Evolutionary conservation across 2,113 vertebrate species (phyloP).

Genomic region (Argyrosomus japonicus): DNA sequence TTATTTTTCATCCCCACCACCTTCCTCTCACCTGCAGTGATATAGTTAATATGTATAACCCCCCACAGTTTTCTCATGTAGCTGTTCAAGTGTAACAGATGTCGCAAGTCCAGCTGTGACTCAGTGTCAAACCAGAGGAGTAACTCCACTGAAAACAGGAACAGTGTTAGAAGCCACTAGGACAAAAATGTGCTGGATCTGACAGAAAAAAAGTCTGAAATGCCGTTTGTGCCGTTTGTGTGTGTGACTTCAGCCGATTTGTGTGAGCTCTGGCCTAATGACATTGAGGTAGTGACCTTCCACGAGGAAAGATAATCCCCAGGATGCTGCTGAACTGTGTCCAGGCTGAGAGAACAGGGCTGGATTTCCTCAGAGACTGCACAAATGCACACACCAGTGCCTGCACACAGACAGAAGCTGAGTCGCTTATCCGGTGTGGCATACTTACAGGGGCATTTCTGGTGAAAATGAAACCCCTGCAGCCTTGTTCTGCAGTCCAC

Average conservation of each 20-base stretch:
- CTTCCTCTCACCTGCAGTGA: conserved; percentile 27
- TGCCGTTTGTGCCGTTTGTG: conserved; percentile 14
- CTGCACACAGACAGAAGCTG: conserved; percentile 19
- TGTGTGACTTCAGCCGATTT: conserved; percentile 20
- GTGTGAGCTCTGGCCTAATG: conserved; percentile 61
- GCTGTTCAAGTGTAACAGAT: conserved; percentile 83
- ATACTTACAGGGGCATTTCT: conserved; percentile 37
- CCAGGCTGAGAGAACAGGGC: conserved; percentile 35
- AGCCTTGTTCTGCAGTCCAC: conserved; percentile 43
- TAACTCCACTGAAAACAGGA: not conserved
- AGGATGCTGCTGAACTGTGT: conserved; percentile 66
- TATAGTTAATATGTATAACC: conserved; percentile 42
- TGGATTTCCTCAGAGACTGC: conserved; percentile 34
- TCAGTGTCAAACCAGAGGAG: conserved; percentile 55
- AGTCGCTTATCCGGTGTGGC: conserved; percentile 41
- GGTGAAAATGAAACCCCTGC: conserved; percentile 53
- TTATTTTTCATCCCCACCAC: conserved; percentile 16
- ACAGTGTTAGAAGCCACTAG: not conserved
- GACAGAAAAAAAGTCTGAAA: conserved; percentile 6
- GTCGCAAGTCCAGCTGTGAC: conserved; percentile 81
- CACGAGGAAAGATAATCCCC: conserved; percentile 73
- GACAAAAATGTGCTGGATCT: not conserved
- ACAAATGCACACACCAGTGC: conserved; percentile 18
- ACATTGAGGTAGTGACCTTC: conserved; percentile 70
- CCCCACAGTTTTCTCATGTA: conserved; percentile 78